phyloP scores from a whole-genome alignment of 2,888 invertebrate genomes.

The Melanargia galathea region DNA sequence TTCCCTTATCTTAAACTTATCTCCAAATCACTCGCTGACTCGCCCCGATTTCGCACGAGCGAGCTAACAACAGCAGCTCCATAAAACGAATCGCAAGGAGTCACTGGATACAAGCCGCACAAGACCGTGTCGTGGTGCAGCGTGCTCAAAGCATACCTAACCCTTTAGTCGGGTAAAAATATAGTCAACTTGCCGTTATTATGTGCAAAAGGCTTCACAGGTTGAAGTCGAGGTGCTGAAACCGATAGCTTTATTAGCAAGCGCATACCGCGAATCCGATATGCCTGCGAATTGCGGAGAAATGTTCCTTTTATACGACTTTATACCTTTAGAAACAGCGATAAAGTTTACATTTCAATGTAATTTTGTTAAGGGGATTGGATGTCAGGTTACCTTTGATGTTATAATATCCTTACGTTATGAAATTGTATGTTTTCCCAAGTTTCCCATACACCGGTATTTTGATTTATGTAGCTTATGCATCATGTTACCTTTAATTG shows the following conservation, averaged over 20 bases:
- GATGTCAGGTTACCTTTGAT: conserved; percentile 30
- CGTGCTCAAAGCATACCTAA: too few relatives aligned
- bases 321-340: conserved; percentile 1
- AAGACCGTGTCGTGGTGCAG: too few relatives aligned
- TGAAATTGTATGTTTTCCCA: conserved; percentile 31
- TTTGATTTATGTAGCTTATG: background rate
- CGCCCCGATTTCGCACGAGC: too few relatives aligned
- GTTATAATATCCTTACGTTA: conserved; percentile 36
- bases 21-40: too few relatives aligned
- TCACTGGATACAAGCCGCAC: too few relatives aligned
- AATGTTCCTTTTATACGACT: conserved; percentile 9
- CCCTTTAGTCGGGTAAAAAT: too few relatives aligned
- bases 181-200: background rate
- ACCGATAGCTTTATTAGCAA: conserved; percentile 30
- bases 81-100: too few relatives aligned
- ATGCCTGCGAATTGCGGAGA: conserved; percentile 38
- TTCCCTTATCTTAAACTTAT: too few relatives aligned
- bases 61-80: too few relatives aligned
- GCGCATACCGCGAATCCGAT: conserved; percentile 37
- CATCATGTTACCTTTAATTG: too few relatives aligned
- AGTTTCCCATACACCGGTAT: background rate
- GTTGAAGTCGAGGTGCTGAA: conserved; percentile 33
- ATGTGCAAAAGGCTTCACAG: conserved; percentile 17
- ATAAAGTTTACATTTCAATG: conserved; percentile 12
- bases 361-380: conserved; percentile 1